A percentile compares a stretch with the other conserved stretches of the same genome.
These are phyloP conservation scores for Notiomystis cincta DNA, from an alignment of 2,113 vertebrate species.

Conservation along the genomic window DNA sequence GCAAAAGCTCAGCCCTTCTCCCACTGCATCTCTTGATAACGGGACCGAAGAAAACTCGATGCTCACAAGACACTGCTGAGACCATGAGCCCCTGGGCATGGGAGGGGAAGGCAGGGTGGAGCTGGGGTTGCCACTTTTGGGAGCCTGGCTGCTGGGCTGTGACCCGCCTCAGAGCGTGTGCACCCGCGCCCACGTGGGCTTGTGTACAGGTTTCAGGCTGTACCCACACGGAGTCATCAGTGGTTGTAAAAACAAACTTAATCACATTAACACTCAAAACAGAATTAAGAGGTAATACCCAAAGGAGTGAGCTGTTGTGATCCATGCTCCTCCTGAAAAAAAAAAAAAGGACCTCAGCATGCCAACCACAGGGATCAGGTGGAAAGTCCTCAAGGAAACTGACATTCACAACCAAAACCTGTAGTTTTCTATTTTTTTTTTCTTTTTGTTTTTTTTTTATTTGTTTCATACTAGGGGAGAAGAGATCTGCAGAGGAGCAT, in stretches of 20 bases:
- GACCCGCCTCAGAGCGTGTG: accelerated
- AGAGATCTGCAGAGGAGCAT: neutral
- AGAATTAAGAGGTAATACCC: neutral
- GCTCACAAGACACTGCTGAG: neutral
- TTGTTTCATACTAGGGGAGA: neutral
- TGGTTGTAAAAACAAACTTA: neutral
- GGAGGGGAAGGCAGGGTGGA: neutral
- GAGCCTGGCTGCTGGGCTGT: neutral
- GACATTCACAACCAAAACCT: neutral
- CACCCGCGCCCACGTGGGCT: accelerated
- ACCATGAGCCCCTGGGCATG: accelerated
- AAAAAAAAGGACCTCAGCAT: neutral
- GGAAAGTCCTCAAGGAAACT: neutral
- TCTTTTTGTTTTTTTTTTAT: neutral
- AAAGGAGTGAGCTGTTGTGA: neutral
- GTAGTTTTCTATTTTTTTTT: neutral
- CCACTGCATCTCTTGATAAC: neutral
- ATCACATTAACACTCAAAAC: neutral
- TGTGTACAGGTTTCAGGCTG: accelerated
- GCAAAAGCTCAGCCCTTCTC: accelerated
- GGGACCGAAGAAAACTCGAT: accelerated
- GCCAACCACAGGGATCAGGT: accelerated
- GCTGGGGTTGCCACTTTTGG: neutral
- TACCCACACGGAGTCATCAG: accelerated
- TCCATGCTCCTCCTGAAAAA: neutral